Base-by-base conservation (phyloP, 2,888 invertebrate species). In the Machimus rusticus region DNA sequence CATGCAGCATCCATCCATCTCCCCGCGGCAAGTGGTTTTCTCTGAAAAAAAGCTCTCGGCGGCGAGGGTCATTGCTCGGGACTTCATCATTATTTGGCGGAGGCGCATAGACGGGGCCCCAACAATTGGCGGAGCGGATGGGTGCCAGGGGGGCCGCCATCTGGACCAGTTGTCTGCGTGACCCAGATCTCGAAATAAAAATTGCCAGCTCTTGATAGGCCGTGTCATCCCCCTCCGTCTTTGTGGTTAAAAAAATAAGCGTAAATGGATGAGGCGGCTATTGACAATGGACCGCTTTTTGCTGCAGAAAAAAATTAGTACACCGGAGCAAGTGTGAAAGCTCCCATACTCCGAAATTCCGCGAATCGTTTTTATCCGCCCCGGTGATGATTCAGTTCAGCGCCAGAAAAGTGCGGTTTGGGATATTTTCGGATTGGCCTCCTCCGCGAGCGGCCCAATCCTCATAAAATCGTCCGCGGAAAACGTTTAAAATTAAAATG, bases 121-220 rank as follows among this genome's bases (percentile, higher is more conserved):
- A 55, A 34, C 66, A 66, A 66, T 66, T 66, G 8, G 66, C 28
- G 23, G 66, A 66, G 51, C 51, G n/a, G 78, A 43, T 78, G 39
- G 78, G 78, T 78, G 23, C 31, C 51, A 55, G 31, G 51, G 46
- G 46, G 5, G 31, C 31, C 9, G 14, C 43, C 28, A 28, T 28
- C 28, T 9, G 66, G 23, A 5, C n/a, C 8, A 9, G 19, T 57
- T 57, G 57, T 82, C 82, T 39, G 82, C 37, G 82, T 85, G 85
- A 74, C 85, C 85, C 74, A 85, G 74, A 85, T 85, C 46, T 85
- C 74, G 51, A 85, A 85, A 74, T 74, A 85, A 85, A 85, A 85
- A 74, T 74, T 85, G 74, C 46, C 43, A 16, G n/a, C 74, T 74
- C 85, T 43, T 74, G 85, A 74, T 46, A 84, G 84, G 74, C 39